Conservation (phyloP, 1,140 invertebrate genomes). For the Druon quercuslanigerum region DNA sequence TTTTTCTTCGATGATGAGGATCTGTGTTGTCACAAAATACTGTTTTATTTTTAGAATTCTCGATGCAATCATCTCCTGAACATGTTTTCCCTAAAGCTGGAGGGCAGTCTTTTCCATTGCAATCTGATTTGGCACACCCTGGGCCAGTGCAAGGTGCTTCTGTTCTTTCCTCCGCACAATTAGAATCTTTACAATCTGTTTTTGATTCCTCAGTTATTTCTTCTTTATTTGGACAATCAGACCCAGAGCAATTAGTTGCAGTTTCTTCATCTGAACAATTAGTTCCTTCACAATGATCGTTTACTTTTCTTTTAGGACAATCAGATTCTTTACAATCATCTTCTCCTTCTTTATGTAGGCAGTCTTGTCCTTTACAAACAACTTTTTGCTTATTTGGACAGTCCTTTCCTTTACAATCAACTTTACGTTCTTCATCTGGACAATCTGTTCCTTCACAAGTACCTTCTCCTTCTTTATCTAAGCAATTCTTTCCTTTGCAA, state of each 20-base stretch:
- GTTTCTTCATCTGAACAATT: neutral
- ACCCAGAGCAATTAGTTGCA: neutral
- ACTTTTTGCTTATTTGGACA: neutral
- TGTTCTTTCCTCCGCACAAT: neutral
- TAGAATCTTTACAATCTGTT: neutral
- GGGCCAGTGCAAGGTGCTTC: neutral
- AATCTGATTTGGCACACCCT: neutral
- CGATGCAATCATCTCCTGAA: neutral
- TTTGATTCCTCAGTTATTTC: too few relatives aligned
- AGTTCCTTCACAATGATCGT: neutral
- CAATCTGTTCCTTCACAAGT: neutral
- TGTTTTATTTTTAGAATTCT: neutral
- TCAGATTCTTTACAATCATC: neutral
- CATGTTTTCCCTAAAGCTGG: neutral
- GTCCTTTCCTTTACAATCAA: neutral
- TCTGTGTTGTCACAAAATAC: slow-evolving; percentile 38
- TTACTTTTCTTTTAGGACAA: neutral
- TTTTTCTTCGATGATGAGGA: slow-evolving; percentile 37
- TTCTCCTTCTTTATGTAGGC: neutral
- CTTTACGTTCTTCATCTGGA: neutral
- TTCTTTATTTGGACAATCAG: neutral
- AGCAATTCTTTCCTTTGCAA: too few relatives aligned
- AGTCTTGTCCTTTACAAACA: neutral
- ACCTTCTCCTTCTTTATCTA: neutral
- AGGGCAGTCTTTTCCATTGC: neutral